These are phyloP conservation scores for Enteromius trimaculatus DNA, from an alignment of 2,797 vertebrate species.

Conservation along the genomic window DNA sequence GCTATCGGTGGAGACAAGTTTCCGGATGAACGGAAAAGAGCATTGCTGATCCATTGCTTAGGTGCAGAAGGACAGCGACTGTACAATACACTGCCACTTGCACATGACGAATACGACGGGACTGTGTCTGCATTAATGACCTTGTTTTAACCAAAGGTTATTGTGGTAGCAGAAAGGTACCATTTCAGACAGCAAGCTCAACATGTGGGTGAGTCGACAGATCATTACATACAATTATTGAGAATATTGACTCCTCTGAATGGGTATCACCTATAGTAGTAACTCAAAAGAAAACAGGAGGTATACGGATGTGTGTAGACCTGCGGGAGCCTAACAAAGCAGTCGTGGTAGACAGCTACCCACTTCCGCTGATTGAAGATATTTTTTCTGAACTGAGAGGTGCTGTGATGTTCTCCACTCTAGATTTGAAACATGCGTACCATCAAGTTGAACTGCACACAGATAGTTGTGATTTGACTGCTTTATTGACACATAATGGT, in stretches of 20 bases:
- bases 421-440: background rate
- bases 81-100: background rate
- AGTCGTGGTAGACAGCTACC: background rate
- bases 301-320: background rate
- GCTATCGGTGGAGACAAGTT: background rate
- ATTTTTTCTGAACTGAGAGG: background rate
- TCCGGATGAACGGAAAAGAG: background rate
- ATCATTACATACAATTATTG: conserved; percentile 31
- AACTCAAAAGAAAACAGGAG: background rate
- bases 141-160: background rate
- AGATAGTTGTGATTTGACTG: too few species aligned
- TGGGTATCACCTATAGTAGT: background rate
- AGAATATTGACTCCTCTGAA: background rate
- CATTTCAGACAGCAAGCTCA: background rate
- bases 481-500: too few species aligned
- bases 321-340: background rate
- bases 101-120: background rate
- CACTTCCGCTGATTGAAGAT: background rate
- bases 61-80: background rate
- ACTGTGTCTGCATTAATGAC: background rate
- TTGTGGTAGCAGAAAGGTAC: background rate
- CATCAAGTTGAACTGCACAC: too few species aligned
- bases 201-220: background rate
- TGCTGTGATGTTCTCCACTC: background rate
- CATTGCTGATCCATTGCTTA: background rate